phyloP scores from a whole-genome alignment of 2,888 invertebrate species.

The Lycophotia porphyrea region DNA sequence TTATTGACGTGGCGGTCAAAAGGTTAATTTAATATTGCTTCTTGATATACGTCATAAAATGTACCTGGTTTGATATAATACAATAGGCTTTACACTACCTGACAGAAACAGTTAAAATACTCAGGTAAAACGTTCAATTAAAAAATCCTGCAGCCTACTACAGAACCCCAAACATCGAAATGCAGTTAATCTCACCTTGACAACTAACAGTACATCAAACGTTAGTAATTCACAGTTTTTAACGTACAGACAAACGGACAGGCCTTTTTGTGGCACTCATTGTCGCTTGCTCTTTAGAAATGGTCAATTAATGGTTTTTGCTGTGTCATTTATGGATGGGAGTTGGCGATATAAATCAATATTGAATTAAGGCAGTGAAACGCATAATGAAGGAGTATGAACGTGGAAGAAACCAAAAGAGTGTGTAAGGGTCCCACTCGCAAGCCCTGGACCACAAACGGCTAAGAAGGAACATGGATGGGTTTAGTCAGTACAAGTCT shows the following conservation, averaged over 20 bases:
- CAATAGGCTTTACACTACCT: not conserved
- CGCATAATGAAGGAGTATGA: not conserved
- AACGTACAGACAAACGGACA: slow-evolving; percentile 8
- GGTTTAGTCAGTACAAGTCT: too few species aligned
- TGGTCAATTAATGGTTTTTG: slow-evolving; percentile 20
- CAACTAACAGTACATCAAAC: slow-evolving; percentile 44
- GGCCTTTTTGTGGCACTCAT: slow-evolving; percentile 16
- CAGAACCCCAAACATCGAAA: slow-evolving; percentile 42
- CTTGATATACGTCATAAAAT: not conserved
- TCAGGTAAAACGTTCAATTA: not conserved
- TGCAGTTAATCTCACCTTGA: slow-evolving; percentile 45
- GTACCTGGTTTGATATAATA: too few species aligned
- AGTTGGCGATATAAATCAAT: not conserved
- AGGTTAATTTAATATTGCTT: not conserved
- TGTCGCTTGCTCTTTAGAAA: slow-evolving; percentile 34
- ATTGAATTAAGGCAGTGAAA: not conserved
- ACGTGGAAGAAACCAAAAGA: too few species aligned
- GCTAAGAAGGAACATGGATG: too few species aligned
- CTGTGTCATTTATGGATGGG: slow-evolving; percentile 13
- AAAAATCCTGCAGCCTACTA: not conserved
- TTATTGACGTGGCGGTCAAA: not conserved
- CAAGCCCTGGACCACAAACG: too few species aligned
- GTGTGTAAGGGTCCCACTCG: too few species aligned
- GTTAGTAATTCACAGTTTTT: slow-evolving; percentile 35
- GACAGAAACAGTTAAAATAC: not conserved